phyloP scores from a whole-genome alignment of 2,888 invertebrate genomes.

The Neocrepidodera transversa region DNA sequence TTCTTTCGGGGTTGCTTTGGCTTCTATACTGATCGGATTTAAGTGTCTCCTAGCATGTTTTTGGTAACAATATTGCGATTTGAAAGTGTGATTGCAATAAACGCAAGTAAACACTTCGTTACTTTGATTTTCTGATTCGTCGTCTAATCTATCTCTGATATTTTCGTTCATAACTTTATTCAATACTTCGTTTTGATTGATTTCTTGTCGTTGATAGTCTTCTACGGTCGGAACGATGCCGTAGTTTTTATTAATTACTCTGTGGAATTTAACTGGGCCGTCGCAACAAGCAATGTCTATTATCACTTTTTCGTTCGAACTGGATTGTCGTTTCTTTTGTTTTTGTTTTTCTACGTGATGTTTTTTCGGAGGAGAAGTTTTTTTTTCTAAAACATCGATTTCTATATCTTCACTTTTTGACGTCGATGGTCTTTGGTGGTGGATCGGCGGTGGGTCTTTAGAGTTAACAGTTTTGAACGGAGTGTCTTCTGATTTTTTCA shows the following conservation, averaged over 20 bases:
- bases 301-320: conserved; percentile 65
- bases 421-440: conserved; percentile 44
- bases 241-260: conserved; percentile 85
- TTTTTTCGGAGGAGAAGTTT: conserved; percentile 33
- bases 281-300: conserved; percentile 91
- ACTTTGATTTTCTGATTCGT: conserved; percentile 46
- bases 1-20: conserved; percentile 48
- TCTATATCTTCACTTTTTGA: conserved; percentile 33
- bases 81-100: conserved; percentile 81
- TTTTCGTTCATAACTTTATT: conserved; percentile 60
- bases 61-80: conserved; percentile 85
- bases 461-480: conserved; percentile 50
- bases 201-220: conserved; percentile 46
- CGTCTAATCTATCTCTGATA: conserved; percentile 55
- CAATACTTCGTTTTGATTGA: conserved; percentile 53
- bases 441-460: conserved; percentile 16
- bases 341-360: conserved; percentile 32
- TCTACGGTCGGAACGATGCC: conserved; percentile 54
- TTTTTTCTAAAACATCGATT: conserved; percentile 22
- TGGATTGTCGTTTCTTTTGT: conserved; percentile 32
- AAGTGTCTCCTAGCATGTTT: conserved; percentile 77
- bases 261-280: conserved; percentile 86
- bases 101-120: conserved; percentile 70
- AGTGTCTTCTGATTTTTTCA: conserved; percentile 55
- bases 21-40: conserved; percentile 66